Base-by-base conservation (phyloP, 2,888 invertebrate species). In the Trichopoda pennipes region DNA sequence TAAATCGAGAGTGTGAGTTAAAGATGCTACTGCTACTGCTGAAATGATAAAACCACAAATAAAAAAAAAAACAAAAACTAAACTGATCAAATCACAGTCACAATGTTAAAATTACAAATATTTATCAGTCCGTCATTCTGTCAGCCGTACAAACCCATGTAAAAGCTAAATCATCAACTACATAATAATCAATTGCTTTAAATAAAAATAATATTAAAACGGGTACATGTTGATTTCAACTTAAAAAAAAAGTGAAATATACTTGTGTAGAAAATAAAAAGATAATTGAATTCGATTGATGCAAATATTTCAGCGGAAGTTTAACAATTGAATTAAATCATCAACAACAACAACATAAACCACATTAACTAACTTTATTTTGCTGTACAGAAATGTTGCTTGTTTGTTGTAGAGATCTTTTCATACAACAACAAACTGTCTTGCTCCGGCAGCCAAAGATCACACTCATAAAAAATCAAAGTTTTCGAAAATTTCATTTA, bases 281-380 rank as follows among this genome's bases (percentile, higher is more conserved):
- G 84, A 83, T 85, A 85, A 85, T 85, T 85, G 85, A 85, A 85
- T 85, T 85, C 85, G 85, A 85, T 85, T 85, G 85, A 83, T 84
- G 85, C 80, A 83, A 83, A 82, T 79, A 82, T 82, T 79, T 80
- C 74, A 84, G 74, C 84, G 78, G 80, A 82, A 83, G 72, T 81
- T 81, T 61, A 84, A 83, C 81, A 81, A 84, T 80, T 79, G 81
- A 77, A 80, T 81, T 80, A 78, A 84, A 77, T 81, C 75, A 80
- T 81, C 78, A 42, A 3, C 38, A 28, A 28, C 23, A 28, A 28
- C 32, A 28, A n/a, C 44, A 73, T 55, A 58, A 74, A 74, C 56
- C 17, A 56, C 21, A 74, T 75, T 66, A 66, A 66, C 66, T 75
- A 75, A 74, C 55, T 75, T 66, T 75, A 75, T 66, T 75, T 75